A percentile compares a stretch with the other conserved stretches of the same genome.
These are phyloP conservation scores for Pogonomyrmex barbatus DNA, from an alignment of 1,140 invertebrate species.

Conservation along the genomic window DNA sequence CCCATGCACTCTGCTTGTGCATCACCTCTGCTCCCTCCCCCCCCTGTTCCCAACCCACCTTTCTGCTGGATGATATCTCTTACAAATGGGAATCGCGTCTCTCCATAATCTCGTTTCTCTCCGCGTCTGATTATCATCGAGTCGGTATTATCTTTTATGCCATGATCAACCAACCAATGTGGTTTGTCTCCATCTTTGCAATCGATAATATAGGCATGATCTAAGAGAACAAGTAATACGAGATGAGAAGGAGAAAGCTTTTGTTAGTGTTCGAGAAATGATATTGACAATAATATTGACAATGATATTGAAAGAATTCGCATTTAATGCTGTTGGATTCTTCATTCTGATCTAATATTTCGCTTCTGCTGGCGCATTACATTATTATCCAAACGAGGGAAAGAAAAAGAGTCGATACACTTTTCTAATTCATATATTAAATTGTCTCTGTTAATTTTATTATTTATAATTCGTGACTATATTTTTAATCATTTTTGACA, in stretches of 20 bases:
- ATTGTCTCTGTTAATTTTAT: neutral
- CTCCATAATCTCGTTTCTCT: constrained; percentile 54
- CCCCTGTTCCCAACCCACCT: neutral
- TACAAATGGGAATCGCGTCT: constrained; percentile 56
- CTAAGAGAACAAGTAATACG: constrained; percentile 16
- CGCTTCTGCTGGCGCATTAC: neutral
- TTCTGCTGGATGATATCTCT: constrained; percentile 44
- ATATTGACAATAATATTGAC: neutral
- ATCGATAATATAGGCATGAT: constrained; percentile 3
- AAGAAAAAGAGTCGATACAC: neutral
- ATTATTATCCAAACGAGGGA: neutral
- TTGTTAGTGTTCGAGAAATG: constrained; percentile 1
- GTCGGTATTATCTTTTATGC: constrained; percentile 48
- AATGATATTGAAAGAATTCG: constrained; percentile 22
- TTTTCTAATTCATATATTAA: neutral
- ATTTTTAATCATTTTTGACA: neutral
- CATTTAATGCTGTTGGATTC: neutral
- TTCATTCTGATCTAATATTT: constrained; percentile 14
- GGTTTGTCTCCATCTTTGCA: neutral
- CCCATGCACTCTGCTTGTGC: constrained; percentile 22
- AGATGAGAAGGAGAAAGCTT: neutral
- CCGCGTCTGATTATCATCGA: constrained; percentile 42
- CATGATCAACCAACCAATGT: constrained; percentile 3
- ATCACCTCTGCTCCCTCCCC: neutral
- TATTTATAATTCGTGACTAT: neutral